Evolutionary conservation across 2,797 vertebrate species (phyloP), one percentile per base, ranked within the genome.

Genomic region (Onychomys arenicola): DNA sequence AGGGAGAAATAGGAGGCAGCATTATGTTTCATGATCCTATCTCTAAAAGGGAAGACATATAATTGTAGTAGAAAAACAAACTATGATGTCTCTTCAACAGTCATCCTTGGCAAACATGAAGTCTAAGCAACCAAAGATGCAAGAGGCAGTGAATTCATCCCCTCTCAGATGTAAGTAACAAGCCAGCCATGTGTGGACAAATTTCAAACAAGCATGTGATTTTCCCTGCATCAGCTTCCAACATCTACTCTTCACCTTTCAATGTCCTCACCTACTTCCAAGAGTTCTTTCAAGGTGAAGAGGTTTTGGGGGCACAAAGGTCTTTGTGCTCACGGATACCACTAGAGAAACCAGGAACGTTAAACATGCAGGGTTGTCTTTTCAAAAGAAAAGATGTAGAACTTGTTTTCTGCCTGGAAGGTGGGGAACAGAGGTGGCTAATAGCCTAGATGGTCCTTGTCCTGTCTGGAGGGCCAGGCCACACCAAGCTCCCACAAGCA

Each of bases 61-160:
- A 90, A 43, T 40, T 93, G 93, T 80, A 93, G 37, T 87, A 89
- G 75, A 91, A 95, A 78, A 95, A 46, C 65, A 89, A 97, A 87
- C 40, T 46, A 92, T 27, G 34, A 76, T 77, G 3, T 57, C 23
- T 77, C 65, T 91, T 92, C 14, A 6, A 93, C 37, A 87, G 43
- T 91, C 92, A 92, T 89, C 12, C 11, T 84, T 37, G 59, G 10
- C 34, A 94, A 93, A 80, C 14, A 85, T 90, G 13, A 93, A 89
- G n/a, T 75, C 29, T 73, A 73, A 67, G 27, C 89, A 80, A 87
- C 85, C 2, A 83, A 97, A 82, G 34, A 93, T 69, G 13, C 9
- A 97, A 90, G 34, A 89, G 71, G 29, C 23, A 73, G 40, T 76
- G 76, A 63, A 57, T 81, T 82, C 92, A 96, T 91, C 84, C 16